Conservation (phyloP, 2,113 vertebrate genomes). For the Engystomops pustulosus region DNA sequence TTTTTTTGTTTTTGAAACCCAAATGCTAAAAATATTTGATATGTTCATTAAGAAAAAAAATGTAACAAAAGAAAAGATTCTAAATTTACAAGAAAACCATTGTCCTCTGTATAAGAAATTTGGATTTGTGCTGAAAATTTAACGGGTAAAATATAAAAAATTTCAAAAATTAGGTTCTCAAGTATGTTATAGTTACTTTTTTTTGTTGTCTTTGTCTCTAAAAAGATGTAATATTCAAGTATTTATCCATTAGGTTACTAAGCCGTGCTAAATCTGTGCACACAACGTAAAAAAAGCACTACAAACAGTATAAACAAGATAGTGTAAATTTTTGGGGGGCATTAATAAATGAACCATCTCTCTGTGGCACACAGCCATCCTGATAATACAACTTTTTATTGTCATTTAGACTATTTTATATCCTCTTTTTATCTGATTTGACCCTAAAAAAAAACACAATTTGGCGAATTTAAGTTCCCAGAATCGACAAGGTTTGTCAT, state of each 20-base stretch:
- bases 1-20: too few relatives aligned
- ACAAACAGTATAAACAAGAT: too few relatives aligned
- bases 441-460: background rate
- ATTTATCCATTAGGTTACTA: background rate
- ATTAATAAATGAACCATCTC: background rate
- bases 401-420: background rate
- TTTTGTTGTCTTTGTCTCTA: background rate
- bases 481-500: background rate
- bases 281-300: background rate
- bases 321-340: too few relatives aligned
- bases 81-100: background rate
- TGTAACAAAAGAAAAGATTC: background rate
- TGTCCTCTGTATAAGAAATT: background rate
- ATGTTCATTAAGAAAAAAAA: too few relatives aligned
- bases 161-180: background rate
- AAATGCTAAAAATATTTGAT: too few relatives aligned
- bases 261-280: background rate
- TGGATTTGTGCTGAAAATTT: background rate
- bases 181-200: background rate
- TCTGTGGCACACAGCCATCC: background rate
- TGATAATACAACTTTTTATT: background rate
- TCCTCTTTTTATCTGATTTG: background rate
- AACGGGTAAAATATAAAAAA: background rate
- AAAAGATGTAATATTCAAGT: background rate
- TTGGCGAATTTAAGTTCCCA: background rate